phyloP scores from a whole-genome alignment of 2,888 invertebrate genomes.

The Melitaea athalia region DNA sequence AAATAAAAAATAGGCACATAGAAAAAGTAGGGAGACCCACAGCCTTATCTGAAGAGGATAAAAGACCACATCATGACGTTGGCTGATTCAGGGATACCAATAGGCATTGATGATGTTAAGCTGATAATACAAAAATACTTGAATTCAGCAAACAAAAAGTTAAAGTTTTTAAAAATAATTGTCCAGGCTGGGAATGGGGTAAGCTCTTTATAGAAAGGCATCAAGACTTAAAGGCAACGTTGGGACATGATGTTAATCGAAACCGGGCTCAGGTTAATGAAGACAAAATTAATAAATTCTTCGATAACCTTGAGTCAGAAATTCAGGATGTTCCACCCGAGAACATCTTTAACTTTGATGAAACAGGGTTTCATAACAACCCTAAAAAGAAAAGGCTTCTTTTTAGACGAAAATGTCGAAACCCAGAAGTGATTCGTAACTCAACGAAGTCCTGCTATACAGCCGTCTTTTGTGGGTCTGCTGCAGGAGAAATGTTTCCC shows the following conservation, averaged over 20 bases:
- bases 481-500: not conserved
- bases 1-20: not conserved
- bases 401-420: slow-evolving; percentile 14
- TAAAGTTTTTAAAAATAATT: slow-evolving; percentile 27
- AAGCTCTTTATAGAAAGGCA: slow-evolving; percentile 29
- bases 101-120: not conserved
- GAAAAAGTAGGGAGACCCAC: not conserved
- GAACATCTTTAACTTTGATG: slow-evolving; percentile 29
- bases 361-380: slow-evolving; percentile 26
- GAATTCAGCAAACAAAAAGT: not conserved
- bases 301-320: slow-evolving; percentile 25
- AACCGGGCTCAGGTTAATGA: slow-evolving; percentile 22
- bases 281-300: slow-evolving; percentile 24
- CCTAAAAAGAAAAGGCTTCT: slow-evolving; percentile 19
- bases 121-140: slow-evolving; percentile 3
- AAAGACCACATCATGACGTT: not conserved
- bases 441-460: slow-evolving; percentile 19
- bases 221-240: slow-evolving; percentile 19
- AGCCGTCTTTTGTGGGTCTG: too few species aligned
- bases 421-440: slow-evolving; percentile 26
- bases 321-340: slow-evolving; percentile 20
- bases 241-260: slow-evolving; percentile 23
- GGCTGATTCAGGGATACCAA: not conserved
- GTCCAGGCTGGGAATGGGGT: slow-evolving; percentile 33
- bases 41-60: not conserved